A percentile compares a stretch with the other conserved stretches of the same genome.
Evolutionary conservation across 2,797 vertebrate genomes (phyloP).

Genomic region (Centroberyx gerrardi): DNA sequence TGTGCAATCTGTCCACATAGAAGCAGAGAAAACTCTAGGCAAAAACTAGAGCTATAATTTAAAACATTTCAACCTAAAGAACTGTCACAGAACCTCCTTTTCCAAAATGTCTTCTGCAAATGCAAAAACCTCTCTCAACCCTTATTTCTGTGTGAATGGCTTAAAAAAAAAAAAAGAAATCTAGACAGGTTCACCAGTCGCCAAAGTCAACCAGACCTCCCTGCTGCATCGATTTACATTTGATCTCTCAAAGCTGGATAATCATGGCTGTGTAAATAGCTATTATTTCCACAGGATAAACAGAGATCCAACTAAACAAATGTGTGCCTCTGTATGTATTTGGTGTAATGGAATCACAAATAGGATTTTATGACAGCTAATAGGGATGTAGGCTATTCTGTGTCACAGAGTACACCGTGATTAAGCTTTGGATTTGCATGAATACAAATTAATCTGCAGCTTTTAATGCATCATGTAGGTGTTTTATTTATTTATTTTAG

Average conservation of each 20-base stretch:
- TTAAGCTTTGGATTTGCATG: slow-evolving; percentile 36
- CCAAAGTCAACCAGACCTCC: slow-evolving; percentile 69
- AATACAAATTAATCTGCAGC: slow-evolving; percentile 10
- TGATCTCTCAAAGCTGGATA: slow-evolving; percentile 90
- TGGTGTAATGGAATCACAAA: slow-evolving; percentile 81
- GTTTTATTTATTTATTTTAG: slow-evolving; percentile 24
- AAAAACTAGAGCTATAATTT: neutral
- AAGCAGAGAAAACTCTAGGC: neutral
- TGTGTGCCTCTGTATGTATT: slow-evolving; percentile 72
- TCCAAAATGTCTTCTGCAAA: neutral
- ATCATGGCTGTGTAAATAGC: slow-evolving; percentile 92
- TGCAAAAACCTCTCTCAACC: slow-evolving; percentile 15
- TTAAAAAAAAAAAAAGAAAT: slow-evolving; percentile 37
- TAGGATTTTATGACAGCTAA: slow-evolving; percentile 78
- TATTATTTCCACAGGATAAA: slow-evolving; percentile 86
- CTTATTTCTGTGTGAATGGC: slow-evolving; percentile 18
- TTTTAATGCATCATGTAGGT: slow-evolving; percentile 11
- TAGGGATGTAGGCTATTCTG: slow-evolving; percentile 68
- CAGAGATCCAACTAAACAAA: slow-evolving; percentile 79
- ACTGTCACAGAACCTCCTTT: neutral
- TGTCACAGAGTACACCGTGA: slow-evolving; percentile 51
- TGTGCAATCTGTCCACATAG: neutral
- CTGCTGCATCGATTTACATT: slow-evolving; percentile 90
- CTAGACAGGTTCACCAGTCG: slow-evolving; percentile 57
- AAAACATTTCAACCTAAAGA: neutral